Percentiles rank a stretch among this genome's conserved stretches.
These are phyloP conservation scores for Nasonia longicornis DNA, from an alignment of 1,140 invertebrate genomes.

Conservation along the genomic window DNA sequence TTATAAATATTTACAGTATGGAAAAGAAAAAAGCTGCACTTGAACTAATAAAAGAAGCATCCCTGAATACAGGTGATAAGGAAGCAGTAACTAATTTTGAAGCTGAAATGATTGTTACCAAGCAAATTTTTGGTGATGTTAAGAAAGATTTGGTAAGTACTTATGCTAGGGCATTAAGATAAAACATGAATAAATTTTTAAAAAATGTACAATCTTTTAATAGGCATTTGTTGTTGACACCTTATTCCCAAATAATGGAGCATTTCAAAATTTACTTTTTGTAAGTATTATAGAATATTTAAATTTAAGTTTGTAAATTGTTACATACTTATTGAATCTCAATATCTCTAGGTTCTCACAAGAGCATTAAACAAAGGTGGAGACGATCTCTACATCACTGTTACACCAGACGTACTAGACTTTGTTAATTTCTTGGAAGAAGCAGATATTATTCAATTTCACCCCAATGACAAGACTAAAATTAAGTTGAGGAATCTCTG, in stretches of 20 bases:
- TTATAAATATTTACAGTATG: constrained; percentile 51
- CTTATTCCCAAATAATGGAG: constrained; percentile 53
- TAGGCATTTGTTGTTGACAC: constrained; percentile 50
- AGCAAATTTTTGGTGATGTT: constrained; percentile 49
- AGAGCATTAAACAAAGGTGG: constrained; percentile 56
- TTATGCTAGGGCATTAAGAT: constrained; percentile 1
- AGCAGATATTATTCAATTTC: constrained; percentile 56
- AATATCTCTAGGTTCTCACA: constrained; percentile 53
- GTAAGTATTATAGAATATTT: constrained; percentile 50
- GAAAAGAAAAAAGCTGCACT: constrained; percentile 53
- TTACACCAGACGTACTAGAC: constrained; percentile 45
- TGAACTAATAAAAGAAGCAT: constrained; percentile 55
- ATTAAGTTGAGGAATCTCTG: constrained; percentile 58
- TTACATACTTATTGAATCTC: constrained; percentile 36
- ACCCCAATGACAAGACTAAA: constrained; percentile 59
- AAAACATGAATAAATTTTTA: constrained; percentile 12
- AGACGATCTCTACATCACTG: constrained; percentile 59
- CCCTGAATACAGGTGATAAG: constrained; percentile 43
- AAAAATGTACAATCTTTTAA: constrained; percentile 34
- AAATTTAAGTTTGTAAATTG: constrained; percentile 28
- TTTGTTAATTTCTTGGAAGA: constrained; percentile 57
- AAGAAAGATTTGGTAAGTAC: constrained; percentile 60
- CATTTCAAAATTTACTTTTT: constrained; percentile 53
- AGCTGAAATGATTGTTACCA: constrained; percentile 44
- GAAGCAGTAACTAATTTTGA: constrained; percentile 47